A percentile compares a stretch with the other conserved stretches of the same genome.
phyloP scores from a whole-genome alignment of 2,797 vertebrate species.

The Phataginus tricuspis region DNA sequence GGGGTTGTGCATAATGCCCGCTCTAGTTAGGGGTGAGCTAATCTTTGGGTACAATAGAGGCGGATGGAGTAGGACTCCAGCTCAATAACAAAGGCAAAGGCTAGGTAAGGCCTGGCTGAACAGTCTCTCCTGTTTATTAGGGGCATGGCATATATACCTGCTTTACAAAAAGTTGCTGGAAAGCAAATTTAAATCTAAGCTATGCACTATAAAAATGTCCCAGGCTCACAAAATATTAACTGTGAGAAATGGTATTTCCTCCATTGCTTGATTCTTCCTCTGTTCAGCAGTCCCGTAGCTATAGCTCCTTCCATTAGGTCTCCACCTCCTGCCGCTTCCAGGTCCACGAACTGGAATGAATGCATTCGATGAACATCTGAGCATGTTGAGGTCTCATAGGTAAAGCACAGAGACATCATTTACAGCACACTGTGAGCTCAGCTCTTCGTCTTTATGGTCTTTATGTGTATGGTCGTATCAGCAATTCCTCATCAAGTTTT shows the following conservation, averaged over 20 bases:
- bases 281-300: not conserved
- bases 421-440: not conserved
- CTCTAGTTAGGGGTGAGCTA: not conserved
- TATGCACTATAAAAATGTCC: not conserved
- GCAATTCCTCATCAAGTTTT: not conserved
- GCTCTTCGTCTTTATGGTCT: not conserved
- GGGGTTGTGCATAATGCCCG: not conserved
- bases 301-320: not conserved
- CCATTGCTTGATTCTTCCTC: not conserved
- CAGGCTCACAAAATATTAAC: not conserved
- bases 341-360: not conserved
- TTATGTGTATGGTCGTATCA: not conserved
- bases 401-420: not conserved
- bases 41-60: not conserved
- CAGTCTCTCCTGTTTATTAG: not conserved
- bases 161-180: slow-evolving; percentile 38
- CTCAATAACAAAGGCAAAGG: not conserved
- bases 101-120: not conserved
- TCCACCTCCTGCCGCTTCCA: not conserved
- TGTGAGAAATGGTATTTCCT: not conserved
- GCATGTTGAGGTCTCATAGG: not conserved
- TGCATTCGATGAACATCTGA: not conserved
- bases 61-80: not conserved
- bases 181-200: slow-evolving; percentile 51
- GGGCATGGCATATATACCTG: not conserved